Evolutionary conservation across 2,888 invertebrate genomes (phyloP), one percentile per base, ranked within the genome.

Genomic region (Acleris emargana): DNA sequence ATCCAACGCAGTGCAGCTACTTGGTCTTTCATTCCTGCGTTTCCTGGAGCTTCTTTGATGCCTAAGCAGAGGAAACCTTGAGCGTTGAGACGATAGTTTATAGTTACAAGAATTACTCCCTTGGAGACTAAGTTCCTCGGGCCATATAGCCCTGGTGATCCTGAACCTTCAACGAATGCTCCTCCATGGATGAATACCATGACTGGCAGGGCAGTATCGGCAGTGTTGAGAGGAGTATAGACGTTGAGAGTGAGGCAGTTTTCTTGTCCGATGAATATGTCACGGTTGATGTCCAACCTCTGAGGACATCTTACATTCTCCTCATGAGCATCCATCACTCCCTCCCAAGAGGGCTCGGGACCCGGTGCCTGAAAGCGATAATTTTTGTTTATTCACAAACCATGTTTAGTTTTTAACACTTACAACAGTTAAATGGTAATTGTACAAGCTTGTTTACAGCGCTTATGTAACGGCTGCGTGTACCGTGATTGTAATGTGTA

Each of bases 161-260:
- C 79, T 0, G 89, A 87, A 0, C 89, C 89, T 60, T 82, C 74
- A 43, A 80, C 84, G 70, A 77, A 92, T 0, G 86, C 91, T 62
- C 91, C 91, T 4, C 91, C 91, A 22, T 91, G 91, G 3, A 91
- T 80, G 67, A 79, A 90, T 4, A 86, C 79, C 91, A 91, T 91
- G 11, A 91, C 89, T 0, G 91, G 87, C n/a, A 88, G 72, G 7
- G 69, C 73, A 4, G 74, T 71, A 5, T 68, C 64, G 0, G 61
- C 28, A 0, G 74, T 67, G 18, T 81, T 73, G 0, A 83, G 54
- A 1, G 91, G 89, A 0, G 86, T 84, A 68, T 82, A 85, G 0
- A 92, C 79, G 49, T 91, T 89, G 3, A 91, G 76, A 5, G 72
- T 76, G 7, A 90, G 74, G 64, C 91, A 91, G 58, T 90, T 75